These are phyloP conservation scores for Macrotis lagotis DNA, from an alignment of 2,113 vertebrate genomes.

Conservation along the genomic window DNA sequence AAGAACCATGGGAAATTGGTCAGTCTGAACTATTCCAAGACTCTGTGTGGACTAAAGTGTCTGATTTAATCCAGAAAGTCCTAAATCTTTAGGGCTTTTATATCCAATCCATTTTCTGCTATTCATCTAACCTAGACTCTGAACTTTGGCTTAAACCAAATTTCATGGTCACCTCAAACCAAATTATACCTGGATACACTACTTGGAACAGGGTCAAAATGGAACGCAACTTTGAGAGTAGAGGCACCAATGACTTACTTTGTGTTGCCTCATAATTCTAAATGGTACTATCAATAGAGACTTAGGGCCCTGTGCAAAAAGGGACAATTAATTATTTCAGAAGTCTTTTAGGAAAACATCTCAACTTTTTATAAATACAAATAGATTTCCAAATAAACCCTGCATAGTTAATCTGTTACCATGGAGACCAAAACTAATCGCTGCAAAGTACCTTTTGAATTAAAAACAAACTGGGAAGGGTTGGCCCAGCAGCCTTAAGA, in stretches of 20 bases:
- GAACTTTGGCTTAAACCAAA: background rate
- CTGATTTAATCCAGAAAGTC: background rate
- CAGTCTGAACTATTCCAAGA: background rate
- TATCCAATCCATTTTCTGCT: background rate
- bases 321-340: slow-evolving; percentile 57
- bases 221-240: background rate
- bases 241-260: background rate
- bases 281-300: slow-evolving; percentile 58
- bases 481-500: background rate
- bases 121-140: background rate
- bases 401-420: slow-evolving; percentile 26
- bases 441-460: background rate
- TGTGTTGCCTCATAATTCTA: slow-evolving; percentile 55
- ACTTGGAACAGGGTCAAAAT: background rate
- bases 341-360: slow-evolving; percentile 53
- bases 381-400: slow-evolving; percentile 57
- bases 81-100: background rate
- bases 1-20: background rate
- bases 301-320: slow-evolving; percentile 60
- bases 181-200: background rate
- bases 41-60: background rate
- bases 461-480: background rate
- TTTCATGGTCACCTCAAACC: background rate
- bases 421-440: slow-evolving; percentile 45
- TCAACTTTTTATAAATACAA: slow-evolving; percentile 75